Evolutionary conservation across 2,888 invertebrate species (phyloP), one percentile per base, ranked within the genome.

Genomic region (Eurois occulta): DNA sequence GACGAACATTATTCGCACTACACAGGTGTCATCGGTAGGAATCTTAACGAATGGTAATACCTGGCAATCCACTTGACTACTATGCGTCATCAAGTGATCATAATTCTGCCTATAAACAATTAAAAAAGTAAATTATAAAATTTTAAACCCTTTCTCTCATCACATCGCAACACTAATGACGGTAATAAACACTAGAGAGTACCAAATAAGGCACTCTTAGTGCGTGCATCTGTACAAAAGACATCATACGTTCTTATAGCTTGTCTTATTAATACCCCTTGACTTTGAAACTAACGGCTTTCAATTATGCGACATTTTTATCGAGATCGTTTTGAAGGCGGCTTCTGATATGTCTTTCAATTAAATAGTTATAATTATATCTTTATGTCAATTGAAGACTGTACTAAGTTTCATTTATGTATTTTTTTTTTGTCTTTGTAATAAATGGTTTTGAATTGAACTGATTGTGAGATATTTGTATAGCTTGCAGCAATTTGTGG

Each of bases 251-350:
- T 41, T 52, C 18, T 32, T 62, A 43, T 28, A 74, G 46, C 52
- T 84, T 62, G 69, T 74, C 80, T 67, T 46, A 84, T 81, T 66
- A 58, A 74, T 81, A 81, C 84, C 24, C 35, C 6, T 10, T n/a
- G 72, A 10, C 13, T 58, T 60, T 48, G 13, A 62, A 62, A 80
- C 38, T 67, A 77, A 73, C 43, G 72, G 72, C 62, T 46, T 60
- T 55, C 48, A 81, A 85, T 77, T 76, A 72, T 18, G 32, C 35
- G 38, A 85, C 72, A 46, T 66, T 85, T n/a, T n/a, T 72, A 74
- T 71, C 41, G 64, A 72, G 72, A 77, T 81, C 48, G 58, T 77
- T 75, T 28, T n/a, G 46, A 67, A 64, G 77, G 41, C 64, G 70
- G n/a, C 38, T 64, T 71, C 5, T 7, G 28, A n/a, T 75, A 65